Conservation (phyloP, 2,888 invertebrate species). For the Netelia fuscicornis region DNA sequence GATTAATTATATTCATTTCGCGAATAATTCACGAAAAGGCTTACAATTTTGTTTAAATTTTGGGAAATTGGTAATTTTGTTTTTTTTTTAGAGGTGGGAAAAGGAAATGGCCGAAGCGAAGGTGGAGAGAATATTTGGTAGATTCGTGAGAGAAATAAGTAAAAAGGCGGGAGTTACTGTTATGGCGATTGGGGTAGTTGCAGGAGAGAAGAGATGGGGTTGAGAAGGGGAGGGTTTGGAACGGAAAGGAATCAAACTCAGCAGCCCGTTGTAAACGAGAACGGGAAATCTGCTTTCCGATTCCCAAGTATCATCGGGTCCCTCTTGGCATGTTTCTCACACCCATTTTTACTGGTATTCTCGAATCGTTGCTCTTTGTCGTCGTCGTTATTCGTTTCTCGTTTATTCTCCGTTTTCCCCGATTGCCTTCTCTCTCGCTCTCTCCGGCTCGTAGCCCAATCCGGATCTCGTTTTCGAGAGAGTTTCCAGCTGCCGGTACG, state of each 20-base stretch:
- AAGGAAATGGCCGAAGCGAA: background rate
- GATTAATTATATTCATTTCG: too few species aligned
- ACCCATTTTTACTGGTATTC: conserved; percentile 3
- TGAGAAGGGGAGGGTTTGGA: background rate
- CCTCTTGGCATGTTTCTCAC: conserved; percentile 15
- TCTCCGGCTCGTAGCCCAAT: conserved; percentile 26
- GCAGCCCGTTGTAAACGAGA: conserved; percentile 46
- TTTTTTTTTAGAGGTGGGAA: too few species aligned
- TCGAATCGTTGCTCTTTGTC: conserved; percentile 19
- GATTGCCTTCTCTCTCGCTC: conserved; percentile 43
- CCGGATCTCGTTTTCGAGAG: conserved; percentile 38
- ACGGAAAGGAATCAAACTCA: conserved; percentile 30
- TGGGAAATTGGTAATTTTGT: too few species aligned
- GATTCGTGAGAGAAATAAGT: background rate
- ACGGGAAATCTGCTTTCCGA: conserved; percentile 54
- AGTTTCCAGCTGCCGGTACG: background rate
- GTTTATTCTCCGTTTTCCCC: conserved; percentile 44
- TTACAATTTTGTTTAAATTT: too few species aligned
- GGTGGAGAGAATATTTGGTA: background rate
- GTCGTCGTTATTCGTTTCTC: conserved; percentile 51
- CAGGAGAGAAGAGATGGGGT: conserved; percentile 4
- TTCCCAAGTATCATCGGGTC: conserved; percentile 50
- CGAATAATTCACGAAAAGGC: too few species aligned
- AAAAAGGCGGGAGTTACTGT: conserved; percentile 13
- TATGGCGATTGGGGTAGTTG: background rate